A percentile compares a stretch with the other conserved stretches of the same genome.
Conservation (phyloP, 2,797 vertebrate species). For the Siniperca scherzeri region DNA sequence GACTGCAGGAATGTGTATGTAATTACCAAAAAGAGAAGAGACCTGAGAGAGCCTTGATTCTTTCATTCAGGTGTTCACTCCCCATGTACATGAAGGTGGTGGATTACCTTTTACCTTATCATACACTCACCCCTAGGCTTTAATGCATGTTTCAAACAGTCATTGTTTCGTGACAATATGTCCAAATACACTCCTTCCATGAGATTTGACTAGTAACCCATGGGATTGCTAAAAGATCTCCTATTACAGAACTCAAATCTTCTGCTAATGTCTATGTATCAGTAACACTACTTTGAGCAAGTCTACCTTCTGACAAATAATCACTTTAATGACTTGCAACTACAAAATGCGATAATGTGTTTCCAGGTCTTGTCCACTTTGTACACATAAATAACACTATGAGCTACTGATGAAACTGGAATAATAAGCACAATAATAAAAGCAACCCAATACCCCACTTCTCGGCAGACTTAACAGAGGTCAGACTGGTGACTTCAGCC, state of each 20-base stretch:
- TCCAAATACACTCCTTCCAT: not conserved
- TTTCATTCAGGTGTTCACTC: conserved; percentile 12
- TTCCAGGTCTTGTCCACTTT: not conserved
- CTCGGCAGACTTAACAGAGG: conserved; percentile 41
- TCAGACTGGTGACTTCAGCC: conserved; percentile 45
- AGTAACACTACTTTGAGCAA: not conserved
- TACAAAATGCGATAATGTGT: not conserved
- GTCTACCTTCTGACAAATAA: not conserved
- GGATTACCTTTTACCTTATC: not conserved
- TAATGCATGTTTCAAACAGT: not conserved
- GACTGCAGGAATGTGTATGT: conserved; percentile 15
- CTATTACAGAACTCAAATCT: not conserved
- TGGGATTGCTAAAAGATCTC: not conserved
- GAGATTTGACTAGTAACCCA: not conserved
- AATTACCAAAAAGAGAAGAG: conserved; percentile 3
- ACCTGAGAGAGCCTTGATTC: not conserved
- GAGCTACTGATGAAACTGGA: conserved; percentile 3
- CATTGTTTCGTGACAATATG: not conserved
- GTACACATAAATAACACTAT: not conserved
- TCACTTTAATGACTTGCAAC: not conserved
- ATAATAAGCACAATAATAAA: conserved; percentile 13
- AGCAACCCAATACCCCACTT: not conserved
- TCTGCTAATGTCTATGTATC: not conserved
- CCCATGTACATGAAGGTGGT: not conserved
- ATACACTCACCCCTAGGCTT: not conserved